These are phyloP conservation scores for Palloptera scutellata DNA, from an alignment of 2,888 invertebrate species.

Conservation along the genomic window DNA sequence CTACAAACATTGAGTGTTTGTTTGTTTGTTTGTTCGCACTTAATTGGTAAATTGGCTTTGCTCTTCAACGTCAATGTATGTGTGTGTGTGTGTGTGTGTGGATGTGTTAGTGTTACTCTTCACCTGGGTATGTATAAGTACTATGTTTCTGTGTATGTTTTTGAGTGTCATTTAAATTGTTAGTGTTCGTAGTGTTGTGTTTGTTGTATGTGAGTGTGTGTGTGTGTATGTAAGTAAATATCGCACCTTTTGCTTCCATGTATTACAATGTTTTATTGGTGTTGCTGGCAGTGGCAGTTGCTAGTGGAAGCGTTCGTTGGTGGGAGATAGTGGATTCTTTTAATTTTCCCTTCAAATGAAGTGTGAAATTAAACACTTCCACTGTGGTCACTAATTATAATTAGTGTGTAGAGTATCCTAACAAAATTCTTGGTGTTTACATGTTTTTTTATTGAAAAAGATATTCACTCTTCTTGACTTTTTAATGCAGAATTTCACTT, in stretches of 20 bases:
- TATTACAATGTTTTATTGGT: not conserved
- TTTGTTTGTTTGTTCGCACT: conserved; percentile 29
- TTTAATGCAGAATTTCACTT: too few species aligned
- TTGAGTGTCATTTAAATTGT: conserved; percentile 15
- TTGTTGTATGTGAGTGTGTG: not conserved
- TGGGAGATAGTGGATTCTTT: not conserved
- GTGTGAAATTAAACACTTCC: conserved; percentile 10
- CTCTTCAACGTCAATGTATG: conserved; percentile 6
- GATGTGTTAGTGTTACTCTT: not conserved
- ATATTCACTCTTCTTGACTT: too few species aligned
- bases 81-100: not conserved
- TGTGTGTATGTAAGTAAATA: conserved; percentile 14
- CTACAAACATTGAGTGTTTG: conserved; percentile 7
- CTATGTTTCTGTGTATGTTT: too few species aligned
- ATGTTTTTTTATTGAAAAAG: not conserved
- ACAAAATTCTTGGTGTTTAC: not conserved
- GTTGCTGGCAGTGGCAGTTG: not conserved
- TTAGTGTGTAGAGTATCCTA: not conserved
- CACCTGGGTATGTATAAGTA: not conserved
- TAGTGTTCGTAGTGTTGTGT: not conserved
- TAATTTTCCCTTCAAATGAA: not conserved
- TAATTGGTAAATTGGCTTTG: conserved; percentile 32
- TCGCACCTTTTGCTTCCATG: conserved; percentile 3
- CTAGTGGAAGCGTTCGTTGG: too few species aligned
- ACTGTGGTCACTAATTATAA: not conserved